Conservation (phyloP, 1,140 invertebrate species). For the Lepidurus couesii region DNA sequence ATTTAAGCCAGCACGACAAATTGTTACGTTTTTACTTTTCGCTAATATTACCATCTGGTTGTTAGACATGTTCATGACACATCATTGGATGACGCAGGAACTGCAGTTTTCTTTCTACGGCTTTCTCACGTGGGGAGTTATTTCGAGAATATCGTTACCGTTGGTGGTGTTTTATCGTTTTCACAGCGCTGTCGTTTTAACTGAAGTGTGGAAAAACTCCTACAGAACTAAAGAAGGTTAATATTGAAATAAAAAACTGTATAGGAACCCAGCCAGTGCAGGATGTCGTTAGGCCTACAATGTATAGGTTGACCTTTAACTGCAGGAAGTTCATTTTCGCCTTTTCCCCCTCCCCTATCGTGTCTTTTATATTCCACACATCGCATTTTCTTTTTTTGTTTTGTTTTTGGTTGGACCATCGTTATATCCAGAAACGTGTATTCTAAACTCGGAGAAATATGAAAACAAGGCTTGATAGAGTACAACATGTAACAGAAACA, state of each 20-base stretch:
- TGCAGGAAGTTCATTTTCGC: not conserved
- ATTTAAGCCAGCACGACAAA: conserved; percentile 58
- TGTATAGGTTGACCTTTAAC: not conserved
- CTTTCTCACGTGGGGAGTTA: conserved; percentile 59
- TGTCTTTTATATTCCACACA: not conserved
- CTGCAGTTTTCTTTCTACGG: conserved; percentile 58
- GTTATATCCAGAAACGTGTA: conserved; percentile 11
- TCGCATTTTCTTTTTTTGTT: too few species aligned
- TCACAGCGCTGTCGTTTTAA: conserved; percentile 60
- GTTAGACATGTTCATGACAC: conserved; percentile 62
- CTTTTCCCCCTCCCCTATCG: not conserved
- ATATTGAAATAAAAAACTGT: not conserved
- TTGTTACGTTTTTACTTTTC: conserved; percentile 62
- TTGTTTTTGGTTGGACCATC: not conserved
- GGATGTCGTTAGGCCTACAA: conserved; percentile 10
- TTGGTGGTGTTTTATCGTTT: conserved; percentile 63
- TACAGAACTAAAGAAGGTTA: conserved; percentile 46
- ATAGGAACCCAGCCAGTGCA: not conserved
- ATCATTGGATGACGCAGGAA: conserved; percentile 54
- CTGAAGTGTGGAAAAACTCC: conserved; percentile 62
- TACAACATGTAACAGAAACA: not conserved
- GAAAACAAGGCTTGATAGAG: not conserved
- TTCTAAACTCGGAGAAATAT: not conserved
- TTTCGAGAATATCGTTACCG: conserved; percentile 58
- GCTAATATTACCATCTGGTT: conserved; percentile 63